Evolutionary conservation across 1,140 invertebrate genomes (phyloP).

Genomic region (Drosophila pachea): DNA sequence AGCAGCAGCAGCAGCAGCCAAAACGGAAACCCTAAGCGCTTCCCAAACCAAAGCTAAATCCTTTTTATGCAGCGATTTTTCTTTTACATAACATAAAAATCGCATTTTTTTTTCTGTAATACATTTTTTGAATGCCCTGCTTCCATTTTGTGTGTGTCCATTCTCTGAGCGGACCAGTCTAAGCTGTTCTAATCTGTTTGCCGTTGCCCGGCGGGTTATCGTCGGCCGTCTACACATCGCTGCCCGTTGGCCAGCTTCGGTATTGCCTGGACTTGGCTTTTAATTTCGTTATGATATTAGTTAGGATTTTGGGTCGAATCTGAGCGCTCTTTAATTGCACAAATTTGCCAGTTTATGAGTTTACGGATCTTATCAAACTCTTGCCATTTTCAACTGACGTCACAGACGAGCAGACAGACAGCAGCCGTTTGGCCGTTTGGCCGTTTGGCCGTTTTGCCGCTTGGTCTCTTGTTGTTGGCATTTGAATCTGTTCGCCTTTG

Average conservation of each 20-base stretch:
- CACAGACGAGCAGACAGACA: slow-evolving; percentile 29
- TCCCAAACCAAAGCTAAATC: slow-evolving; percentile 52
- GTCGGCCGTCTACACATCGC: slow-evolving; percentile 15
- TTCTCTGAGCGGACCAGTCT: slow-evolving; percentile 23
- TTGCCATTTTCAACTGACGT: slow-evolving; percentile 41
- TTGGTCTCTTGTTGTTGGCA: slow-evolving; percentile 3
- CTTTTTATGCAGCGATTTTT: slow-evolving; percentile 66
- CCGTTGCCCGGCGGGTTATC: slow-evolving; percentile 39
- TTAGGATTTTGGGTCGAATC: slow-evolving; percentile 44
- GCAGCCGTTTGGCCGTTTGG: slow-evolving; percentile 31
- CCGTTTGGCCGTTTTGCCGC: slow-evolving; percentile 9
- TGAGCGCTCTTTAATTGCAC: slow-evolving; percentile 46
- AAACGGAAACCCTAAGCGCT: slow-evolving; percentile 14
- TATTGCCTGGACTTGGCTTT: slow-evolving; percentile 41
- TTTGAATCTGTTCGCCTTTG: slow-evolving; percentile 22
- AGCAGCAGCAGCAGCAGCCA: slow-evolving; percentile 17
- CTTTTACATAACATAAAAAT: slow-evolving; percentile 38
- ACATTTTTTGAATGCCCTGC: neutral
- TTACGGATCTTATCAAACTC: slow-evolving; percentile 19
- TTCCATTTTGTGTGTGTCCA: slow-evolving; percentile 15
- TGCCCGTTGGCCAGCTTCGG: neutral
- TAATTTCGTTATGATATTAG: slow-evolving; percentile 54
- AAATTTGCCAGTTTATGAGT: slow-evolving; percentile 16
- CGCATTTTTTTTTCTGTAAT: slow-evolving; percentile 16
- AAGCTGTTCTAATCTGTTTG: slow-evolving; percentile 73